phyloP scores from a whole-genome alignment of 2,113 vertebrate species.

The Cottus gobio region DNA sequence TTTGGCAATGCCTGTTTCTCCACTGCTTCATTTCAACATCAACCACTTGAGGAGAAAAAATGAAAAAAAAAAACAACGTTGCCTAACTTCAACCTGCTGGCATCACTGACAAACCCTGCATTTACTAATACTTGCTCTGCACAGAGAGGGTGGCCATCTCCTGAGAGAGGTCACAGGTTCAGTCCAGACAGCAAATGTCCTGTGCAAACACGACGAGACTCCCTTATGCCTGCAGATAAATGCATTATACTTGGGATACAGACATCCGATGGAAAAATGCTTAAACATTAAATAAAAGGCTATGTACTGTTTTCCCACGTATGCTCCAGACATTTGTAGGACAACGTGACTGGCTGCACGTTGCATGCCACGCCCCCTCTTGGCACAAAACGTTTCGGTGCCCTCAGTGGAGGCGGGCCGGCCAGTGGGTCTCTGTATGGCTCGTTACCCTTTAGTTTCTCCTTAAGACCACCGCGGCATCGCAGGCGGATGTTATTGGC shows the following conservation, averaged over 20 bases:
- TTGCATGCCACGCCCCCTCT: conserved; percentile 42
- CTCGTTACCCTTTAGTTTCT: conserved; percentile 33
- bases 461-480: conserved; percentile 59
- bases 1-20: conserved; percentile 18
- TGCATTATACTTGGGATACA: fast-evolving
- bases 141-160: not conserved
- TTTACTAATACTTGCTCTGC: not conserved
- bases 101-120: not conserved
- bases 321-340: conserved; percentile 25
- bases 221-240: not conserved
- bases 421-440: conserved; percentile 3
- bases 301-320: not conserved
- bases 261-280: not conserved
- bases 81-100: conserved; percentile 4
- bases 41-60: conserved; percentile 23
- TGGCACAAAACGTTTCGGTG: conserved; percentile 1
- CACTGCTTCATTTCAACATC: conserved; percentile 21
- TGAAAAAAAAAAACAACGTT: not conserved
- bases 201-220: not conserved
- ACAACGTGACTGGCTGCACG: conserved; percentile 68
- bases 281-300: not conserved
- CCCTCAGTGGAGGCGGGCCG: not conserved
- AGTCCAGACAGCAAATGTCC: not conserved
- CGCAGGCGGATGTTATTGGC: not conserved
- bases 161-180: conserved; percentile 7